Evolutionary conservation across 1,140 invertebrate genomes (phyloP), one percentile per base, ranked within the genome.

Genomic region (Panagrolaimus sp.): DNA sequence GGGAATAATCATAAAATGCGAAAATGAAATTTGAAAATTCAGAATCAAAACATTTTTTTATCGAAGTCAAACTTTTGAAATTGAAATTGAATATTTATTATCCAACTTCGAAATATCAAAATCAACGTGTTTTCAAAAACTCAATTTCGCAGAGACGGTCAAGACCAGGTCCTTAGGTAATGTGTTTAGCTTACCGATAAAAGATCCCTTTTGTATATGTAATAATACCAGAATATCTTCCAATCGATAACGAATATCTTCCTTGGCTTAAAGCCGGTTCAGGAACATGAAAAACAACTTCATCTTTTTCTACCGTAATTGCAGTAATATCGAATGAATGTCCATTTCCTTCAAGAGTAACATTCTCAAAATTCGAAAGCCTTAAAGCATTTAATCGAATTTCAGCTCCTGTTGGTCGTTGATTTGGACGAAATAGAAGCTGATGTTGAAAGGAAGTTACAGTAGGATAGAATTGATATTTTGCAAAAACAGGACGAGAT

Each of bases 181-280:
- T n/a, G n/a, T n/a, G n/a, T n/a, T n/a, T 38, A 57, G 20, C 51
- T 13, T 57, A 57, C 51, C 51, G 51, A 57, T 57, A 57, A 13
- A 57, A 57, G 11, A 57, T 16, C 9, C 51, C 51, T 13, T 57
- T 57, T 9, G 20, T 11, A 13, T 57, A 57, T 20, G 51, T 57
- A 20, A 57, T 57, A n/a, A 57, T 57, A 11, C 51, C 51, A 3
- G 51, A 57, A 57, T 57, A 57, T 5, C 51, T 20, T 20, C 51
- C 51, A 16, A 57, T 57, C 20, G 51, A 25, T 0, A 57, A 16
- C 4, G 20, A 25, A 57, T 57, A 57, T 11, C 20, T 3, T n/a
- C 51, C 51, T 8, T 57, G 51, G 13, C 14, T 20, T 13, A 57
- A 5, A 2, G 51, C 51, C 0, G 51, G 4, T 16, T 57, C 51